Evolutionary conservation across 2,888 invertebrate genomes (phyloP), one percentile per base, ranked within the genome.

Genomic region (Cryptophagus acutangulus): DNA sequence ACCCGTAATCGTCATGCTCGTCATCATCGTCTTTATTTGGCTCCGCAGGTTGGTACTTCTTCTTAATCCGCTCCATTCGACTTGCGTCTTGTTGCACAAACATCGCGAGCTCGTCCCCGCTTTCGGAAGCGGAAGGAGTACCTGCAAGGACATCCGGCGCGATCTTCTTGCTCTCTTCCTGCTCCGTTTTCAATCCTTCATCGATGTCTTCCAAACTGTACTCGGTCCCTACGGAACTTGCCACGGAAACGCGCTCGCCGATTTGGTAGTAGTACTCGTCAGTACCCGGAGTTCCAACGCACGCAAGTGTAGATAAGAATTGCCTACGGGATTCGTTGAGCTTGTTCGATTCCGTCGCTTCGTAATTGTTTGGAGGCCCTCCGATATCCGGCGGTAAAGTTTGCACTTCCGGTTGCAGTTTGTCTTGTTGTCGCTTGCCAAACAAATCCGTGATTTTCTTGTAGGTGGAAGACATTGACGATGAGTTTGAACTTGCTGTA

Each of bases 1-100:
- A 91, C 1, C 91, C 91, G 57, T 91, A 90, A 62, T 91, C 90
- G 54, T 90, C 89, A 54, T 88, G 86, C 52, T 89, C 88, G 43
- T 86, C 84, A 36, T 86, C 87, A 43, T 79, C 73, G 12, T 71
- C 71, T 41, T 75, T 75, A 57, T 74, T 5, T 3, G 13, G 67
- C 46, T 73, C 69, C 47, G 74, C 74, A 17, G 74, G 71, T 52
- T 81, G 78, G 49, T 76, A 70, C 39, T 89, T 81, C 62, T 87
- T 84, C 53, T 87, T 81, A 10, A 91, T 76, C 46, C 89, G 74
- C 59, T 91, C 91, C 2, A 87, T 89, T 26, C 91, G 74, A 2
- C 83, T 81, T 0, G 86, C 86, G 49, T 88, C 85, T 45, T 89
- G 89, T 51, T 88, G 83, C 0, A 89, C 90, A 59, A 92, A 91